Evolutionary conservation across 2,888 invertebrate species (phyloP).

Genomic region (Cylindroiulus punctatus): DNA sequence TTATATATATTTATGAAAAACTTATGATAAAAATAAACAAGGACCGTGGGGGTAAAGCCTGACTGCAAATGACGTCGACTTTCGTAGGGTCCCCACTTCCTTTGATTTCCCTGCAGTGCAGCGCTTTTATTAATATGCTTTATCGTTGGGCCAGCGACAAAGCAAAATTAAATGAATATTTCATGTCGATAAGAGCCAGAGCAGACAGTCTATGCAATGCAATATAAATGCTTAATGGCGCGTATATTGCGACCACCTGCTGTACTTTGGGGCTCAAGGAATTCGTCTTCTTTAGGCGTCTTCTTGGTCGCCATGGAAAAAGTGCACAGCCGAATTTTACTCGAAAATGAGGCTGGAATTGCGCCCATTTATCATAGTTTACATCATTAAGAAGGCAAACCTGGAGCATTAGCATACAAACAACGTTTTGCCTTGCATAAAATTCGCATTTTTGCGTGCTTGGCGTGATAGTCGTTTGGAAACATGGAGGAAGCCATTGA

Average conservation of each 20-base stretch:
- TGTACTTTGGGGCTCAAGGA: neutral
- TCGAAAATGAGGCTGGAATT: slow-evolving; percentile 20
- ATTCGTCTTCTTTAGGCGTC: neutral
- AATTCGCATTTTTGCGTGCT: neutral
- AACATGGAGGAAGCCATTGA: neutral
- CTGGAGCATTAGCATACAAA: neutral
- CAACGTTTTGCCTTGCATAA: slow-evolving; percentile 43
- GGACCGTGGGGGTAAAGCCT: neutral
- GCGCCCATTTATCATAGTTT: slow-evolving; percentile 42
- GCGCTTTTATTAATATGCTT: slow-evolving; percentile 23
- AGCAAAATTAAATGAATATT: slow-evolving; percentile 24
- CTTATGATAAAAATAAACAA: slow-evolving; percentile 11
- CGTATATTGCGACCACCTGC: slow-evolving; percentile 43
- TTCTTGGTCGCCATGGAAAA: neutral
- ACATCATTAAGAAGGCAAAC: slow-evolving; percentile 40
- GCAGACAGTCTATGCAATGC: neutral
- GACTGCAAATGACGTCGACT: neutral
- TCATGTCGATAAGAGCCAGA: neutral
- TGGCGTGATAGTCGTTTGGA: neutral
- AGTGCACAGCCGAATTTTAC: neutral
- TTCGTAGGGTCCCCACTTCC: neutral
- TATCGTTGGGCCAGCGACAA: neutral
- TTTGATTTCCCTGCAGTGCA: slow-evolving; percentile 36
- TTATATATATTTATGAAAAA: slow-evolving; percentile 36
- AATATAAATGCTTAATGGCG: slow-evolving; percentile 19